phyloP scores from a whole-genome alignment of 2,888 invertebrate genomes.

The Agriopis leucophaearia region DNA sequence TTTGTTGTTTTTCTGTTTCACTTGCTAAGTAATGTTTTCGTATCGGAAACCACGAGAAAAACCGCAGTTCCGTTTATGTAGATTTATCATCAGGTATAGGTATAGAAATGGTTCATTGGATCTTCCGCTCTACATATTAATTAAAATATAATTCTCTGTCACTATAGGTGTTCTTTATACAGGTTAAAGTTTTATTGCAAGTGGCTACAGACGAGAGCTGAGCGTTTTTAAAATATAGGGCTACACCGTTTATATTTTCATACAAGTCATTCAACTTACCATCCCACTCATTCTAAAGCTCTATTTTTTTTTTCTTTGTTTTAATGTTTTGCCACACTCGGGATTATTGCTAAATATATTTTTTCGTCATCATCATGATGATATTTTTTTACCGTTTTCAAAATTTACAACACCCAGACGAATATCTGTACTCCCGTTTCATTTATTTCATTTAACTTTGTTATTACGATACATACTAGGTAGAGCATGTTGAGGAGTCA shows the following conservation, averaged over 20 bases:
- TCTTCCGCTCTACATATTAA: constrained; percentile 3
- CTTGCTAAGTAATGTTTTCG: constrained; percentile 36
- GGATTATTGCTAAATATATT: no score
- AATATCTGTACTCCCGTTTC: no score
- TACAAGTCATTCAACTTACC: no score
- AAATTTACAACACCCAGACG: not conserved
- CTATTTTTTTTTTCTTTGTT: no score
- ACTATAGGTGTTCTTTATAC: not conserved
- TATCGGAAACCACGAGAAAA: constrained; percentile 30
- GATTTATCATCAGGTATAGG: constrained; percentile 21
- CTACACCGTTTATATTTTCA: no score
- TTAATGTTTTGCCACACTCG: no score
- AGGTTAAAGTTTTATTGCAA: not conserved
- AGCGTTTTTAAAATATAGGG: not conserved
- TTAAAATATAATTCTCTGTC: not conserved
- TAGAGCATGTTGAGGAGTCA: not conserved
- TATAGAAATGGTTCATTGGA: constrained; percentile 17
- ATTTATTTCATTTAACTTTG: not conserved
- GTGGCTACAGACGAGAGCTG: not conserved
- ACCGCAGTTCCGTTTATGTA: constrained; percentile 32
- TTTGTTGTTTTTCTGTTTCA: constrained; percentile 39
- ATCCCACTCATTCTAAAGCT: no score
- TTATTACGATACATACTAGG: not conserved
- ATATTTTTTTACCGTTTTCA: no score
- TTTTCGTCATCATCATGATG: no score